Conservation (phyloP, 2,113 vertebrate genomes). For the Aramus guarauna region DNA sequence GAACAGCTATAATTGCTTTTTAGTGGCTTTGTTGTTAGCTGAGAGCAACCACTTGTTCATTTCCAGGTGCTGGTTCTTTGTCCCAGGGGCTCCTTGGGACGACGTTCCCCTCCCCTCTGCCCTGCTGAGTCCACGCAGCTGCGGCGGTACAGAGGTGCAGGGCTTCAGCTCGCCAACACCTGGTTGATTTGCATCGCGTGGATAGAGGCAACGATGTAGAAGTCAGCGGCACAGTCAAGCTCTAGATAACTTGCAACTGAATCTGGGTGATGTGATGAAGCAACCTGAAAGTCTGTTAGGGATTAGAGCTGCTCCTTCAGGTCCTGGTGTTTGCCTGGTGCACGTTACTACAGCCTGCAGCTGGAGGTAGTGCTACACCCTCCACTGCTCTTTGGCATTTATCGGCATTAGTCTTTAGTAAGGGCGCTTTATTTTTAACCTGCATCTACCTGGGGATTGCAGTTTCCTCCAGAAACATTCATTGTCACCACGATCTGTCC, state of each 20-base stretch:
- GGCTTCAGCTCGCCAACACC: background rate
- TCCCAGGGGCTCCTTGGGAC: background rate
- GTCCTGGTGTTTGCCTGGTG: background rate
- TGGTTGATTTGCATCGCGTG: fast-evolving
- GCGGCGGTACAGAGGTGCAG: background rate
- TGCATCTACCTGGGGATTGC: background rate
- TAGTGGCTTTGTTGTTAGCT: background rate
- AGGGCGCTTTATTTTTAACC: background rate
- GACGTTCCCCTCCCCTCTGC: background rate
- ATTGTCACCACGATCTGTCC: background rate
- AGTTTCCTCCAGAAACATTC: background rate
- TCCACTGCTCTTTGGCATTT: background rate
- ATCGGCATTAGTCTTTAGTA: background rate
- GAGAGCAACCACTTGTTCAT: background rate
- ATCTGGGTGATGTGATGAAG: background rate
- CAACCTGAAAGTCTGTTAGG: background rate
- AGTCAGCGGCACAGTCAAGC: fast-evolving
- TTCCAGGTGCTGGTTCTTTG: background rate
- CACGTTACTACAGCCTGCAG: background rate
- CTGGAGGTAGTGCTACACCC: background rate
- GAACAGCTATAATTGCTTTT: background rate
- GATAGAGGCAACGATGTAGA: background rate
- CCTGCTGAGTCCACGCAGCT: background rate
- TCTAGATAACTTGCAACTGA: background rate
- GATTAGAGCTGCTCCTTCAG: background rate